Conservation (phyloP, 1,140 invertebrate species). For the Drosophila athabasca region DNA sequence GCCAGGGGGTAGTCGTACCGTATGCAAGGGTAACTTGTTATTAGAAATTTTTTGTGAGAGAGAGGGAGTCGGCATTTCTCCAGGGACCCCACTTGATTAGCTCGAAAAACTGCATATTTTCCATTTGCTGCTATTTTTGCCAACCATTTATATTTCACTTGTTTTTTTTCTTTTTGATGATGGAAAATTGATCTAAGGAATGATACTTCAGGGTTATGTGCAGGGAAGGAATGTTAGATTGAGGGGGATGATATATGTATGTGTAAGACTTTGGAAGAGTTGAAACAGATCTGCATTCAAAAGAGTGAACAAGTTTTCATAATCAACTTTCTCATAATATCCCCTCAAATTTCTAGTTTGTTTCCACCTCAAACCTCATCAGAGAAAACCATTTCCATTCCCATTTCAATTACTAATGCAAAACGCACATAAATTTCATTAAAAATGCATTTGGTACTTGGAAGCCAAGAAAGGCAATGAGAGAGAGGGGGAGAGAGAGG, state of each 20-base stretch:
- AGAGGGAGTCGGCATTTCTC: constrained; percentile 47
- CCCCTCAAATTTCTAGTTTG: neutral
- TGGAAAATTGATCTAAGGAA: neutral
- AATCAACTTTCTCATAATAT: neutral
- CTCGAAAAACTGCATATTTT: neutral
- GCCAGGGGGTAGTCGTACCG: neutral
- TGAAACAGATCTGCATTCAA: too few relatives aligned
- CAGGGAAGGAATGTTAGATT: too few relatives aligned
- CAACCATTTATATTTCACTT: neutral
- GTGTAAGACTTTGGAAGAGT: too few relatives aligned
- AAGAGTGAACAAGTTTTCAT: neutral
- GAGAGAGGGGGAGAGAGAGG: too few relatives aligned
- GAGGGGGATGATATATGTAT: too few relatives aligned
- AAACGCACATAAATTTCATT: constrained; percentile 73
- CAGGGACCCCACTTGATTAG: constrained; percentile 50
- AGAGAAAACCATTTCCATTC: constrained; percentile 11
- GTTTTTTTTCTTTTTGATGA: neutral
- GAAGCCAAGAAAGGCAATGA: neutral
- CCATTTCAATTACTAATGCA: constrained; percentile 58
- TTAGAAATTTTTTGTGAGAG: constrained; percentile 14
- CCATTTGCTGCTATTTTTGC: neutral
- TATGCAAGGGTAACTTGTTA: constrained; percentile 17
- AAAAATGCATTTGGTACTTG: constrained; percentile 69
- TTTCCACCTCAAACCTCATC: neutral
- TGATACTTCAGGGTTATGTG: too few relatives aligned